phyloP scores from a whole-genome alignment of 2,113 vertebrate species.

The Bufo gargarizans region DNA sequence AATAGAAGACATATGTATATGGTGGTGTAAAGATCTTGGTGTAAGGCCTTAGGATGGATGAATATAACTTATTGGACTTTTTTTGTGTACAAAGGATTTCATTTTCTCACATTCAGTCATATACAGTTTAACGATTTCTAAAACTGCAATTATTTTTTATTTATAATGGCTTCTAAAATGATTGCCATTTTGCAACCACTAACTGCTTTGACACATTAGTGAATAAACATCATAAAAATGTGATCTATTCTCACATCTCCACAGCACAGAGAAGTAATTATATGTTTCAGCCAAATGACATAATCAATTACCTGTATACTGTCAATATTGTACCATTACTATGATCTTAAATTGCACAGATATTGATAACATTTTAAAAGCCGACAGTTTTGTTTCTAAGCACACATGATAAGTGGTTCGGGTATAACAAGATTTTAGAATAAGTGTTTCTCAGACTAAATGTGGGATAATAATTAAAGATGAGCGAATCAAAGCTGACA shows the following conservation, averaged over 20 bases:
- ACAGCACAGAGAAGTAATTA: constrained; percentile 40
- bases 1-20: not conserved
- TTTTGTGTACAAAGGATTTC: not conserved
- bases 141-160: constrained; percentile 9
- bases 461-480: not conserved
- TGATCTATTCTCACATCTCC: constrained; percentile 16
- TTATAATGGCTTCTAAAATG: constrained; percentile 6
- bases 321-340: constrained; percentile 40
- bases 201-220: constrained; percentile 43
- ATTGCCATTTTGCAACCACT: constrained; percentile 27
- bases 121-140: not conserved
- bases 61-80: not conserved
- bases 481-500: too few species aligned
- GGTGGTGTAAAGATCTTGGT: not conserved
- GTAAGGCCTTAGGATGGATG: fast-evolving
- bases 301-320: constrained; percentile 41
- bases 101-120: not conserved
- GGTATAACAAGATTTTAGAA: not conserved
- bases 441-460: not conserved
- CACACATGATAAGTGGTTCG: constrained; percentile 1
- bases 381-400: not conserved
- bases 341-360: constrained; percentile 22
- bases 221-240: constrained; percentile 47
- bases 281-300: constrained; percentile 45
- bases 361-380: constrained; percentile 37